A percentile compares a stretch with the other conserved stretches of the same genome.
phyloP scores from a whole-genome alignment of 2,113 vertebrate species.

The Tenrec ecaudatus region DNA sequence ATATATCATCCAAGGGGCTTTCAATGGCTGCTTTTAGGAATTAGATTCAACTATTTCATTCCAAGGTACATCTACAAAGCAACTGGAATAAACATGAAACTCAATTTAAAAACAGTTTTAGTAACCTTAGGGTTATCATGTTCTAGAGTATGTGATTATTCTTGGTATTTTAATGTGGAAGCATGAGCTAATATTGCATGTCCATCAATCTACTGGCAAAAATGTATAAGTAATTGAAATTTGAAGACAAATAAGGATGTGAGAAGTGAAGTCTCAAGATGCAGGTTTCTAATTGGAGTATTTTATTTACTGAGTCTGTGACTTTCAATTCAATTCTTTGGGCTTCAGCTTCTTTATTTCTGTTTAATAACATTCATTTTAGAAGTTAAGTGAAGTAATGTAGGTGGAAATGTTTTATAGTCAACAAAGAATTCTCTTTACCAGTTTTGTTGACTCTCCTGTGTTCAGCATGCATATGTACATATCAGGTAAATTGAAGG shows the following conservation, averaged over 20 bases:
- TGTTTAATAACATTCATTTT: not conserved
- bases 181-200: not conserved
- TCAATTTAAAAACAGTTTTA: not conserved
- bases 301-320: not conserved
- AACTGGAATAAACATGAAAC: too few species aligned
- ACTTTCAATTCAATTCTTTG: conserved; percentile 26
- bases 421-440: not conserved
- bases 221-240: conserved; percentile 3
- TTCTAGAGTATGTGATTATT: not conserved
- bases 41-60: too few species aligned
- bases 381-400: not conserved
- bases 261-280: not conserved
- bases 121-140: not conserved
- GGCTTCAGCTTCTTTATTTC: conserved; percentile 1
- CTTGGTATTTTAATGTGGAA: not conserved
- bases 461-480: not conserved
- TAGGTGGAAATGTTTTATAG: conserved; percentile 7
- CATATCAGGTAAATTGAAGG: not conserved
- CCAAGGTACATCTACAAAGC: too few species aligned
- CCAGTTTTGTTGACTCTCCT: not conserved
- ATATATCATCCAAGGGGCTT: not conserved
- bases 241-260: not conserved
- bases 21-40: too few species aligned
- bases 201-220: not conserved
- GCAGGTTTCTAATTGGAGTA: not conserved